Evolutionary conservation across 2,797 vertebrate species (phyloP).

Genomic region (Danionella dracula): DNA sequence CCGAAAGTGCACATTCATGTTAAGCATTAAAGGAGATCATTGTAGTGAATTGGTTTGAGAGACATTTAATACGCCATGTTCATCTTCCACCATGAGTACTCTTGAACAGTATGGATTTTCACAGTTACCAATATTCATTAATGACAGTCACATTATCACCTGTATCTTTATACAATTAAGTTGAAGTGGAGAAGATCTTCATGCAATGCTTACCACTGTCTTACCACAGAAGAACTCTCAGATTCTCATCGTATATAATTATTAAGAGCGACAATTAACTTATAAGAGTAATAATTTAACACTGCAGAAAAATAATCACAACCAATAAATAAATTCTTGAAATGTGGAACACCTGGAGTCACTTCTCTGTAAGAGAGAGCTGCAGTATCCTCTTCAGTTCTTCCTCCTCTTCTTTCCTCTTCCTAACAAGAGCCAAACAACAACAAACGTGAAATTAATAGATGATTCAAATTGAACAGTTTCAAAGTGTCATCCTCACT

Average conservation of each 20-base stretch:
- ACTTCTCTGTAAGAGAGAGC: constrained; percentile 92
- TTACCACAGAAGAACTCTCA: constrained; percentile 32
- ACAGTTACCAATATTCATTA: constrained; percentile 42
- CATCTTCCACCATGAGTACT: constrained; percentile 61
- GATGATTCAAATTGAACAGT: neutral
- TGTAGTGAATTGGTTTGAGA: constrained; percentile 36
- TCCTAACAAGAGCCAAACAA: constrained; percentile 50
- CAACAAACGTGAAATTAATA: too few species aligned
- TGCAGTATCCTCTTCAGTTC: constrained; percentile 86
- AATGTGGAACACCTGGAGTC: constrained; percentile 53
- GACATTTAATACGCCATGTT: constrained; percentile 59
- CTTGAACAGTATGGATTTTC: constrained; percentile 49
- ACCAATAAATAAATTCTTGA: constrained; percentile 50
- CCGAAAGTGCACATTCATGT: neutral
- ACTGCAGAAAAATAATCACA: constrained; percentile 56
- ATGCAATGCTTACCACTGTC: constrained; percentile 40
- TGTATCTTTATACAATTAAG: constrained; percentile 52
- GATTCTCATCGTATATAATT: constrained; percentile 48
- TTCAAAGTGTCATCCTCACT: too few species aligned
- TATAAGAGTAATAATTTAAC: constrained; percentile 70
- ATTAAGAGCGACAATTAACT: constrained; percentile 53
- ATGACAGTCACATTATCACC: constrained; percentile 53
- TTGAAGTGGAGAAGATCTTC: constrained; percentile 45
- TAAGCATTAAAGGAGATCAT: neutral
- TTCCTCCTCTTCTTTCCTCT: constrained; percentile 81